These are phyloP conservation scores for Corydoras maculifer DNA, from an alignment of 2,113 vertebrate species.

Conservation along the genomic window DNA sequence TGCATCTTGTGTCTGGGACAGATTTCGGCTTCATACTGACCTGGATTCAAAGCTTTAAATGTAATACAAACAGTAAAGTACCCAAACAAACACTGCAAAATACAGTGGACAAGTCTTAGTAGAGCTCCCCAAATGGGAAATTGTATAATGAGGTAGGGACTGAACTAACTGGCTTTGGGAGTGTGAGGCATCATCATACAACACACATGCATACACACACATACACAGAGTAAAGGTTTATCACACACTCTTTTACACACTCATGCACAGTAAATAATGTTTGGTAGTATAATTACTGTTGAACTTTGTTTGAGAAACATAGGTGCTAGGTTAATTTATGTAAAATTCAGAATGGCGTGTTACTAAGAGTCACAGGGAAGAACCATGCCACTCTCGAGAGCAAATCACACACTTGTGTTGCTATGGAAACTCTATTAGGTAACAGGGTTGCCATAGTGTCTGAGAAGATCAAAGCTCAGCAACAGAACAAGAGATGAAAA, in stretches of 20 bases:
- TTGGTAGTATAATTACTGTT: background rate
- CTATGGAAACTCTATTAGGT: constrained; percentile 52
- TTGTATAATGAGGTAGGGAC: background rate
- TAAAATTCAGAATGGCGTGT: background rate
- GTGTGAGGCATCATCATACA: background rate
- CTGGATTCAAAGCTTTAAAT: no score
- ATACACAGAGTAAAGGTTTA: background rate
- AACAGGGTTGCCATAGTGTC: constrained; percentile 53
- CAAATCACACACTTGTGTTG: constrained; percentile 47
- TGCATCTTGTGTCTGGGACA: no score
- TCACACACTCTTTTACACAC: background rate
- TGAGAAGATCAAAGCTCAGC: constrained; percentile 47
- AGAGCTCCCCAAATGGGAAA: background rate
- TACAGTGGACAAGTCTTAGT: background rate
- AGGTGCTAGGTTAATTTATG: background rate
- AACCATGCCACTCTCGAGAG: constrained; percentile 44
- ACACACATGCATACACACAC: background rate
- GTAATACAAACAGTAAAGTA: no score
- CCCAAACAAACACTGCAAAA: background rate
- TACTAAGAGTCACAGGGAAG: constrained; percentile 35
- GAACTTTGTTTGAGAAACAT: background rate
- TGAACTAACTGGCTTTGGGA: constrained; percentile 7
- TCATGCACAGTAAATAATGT: background rate
- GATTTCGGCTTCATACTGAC: no score
- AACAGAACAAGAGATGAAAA: constrained; percentile 40